Percentiles rank a stretch among this genome's conserved stretches.
phyloP scores from a whole-genome alignment of 2,888 invertebrate genomes.

The Agrochola litura region DNA sequence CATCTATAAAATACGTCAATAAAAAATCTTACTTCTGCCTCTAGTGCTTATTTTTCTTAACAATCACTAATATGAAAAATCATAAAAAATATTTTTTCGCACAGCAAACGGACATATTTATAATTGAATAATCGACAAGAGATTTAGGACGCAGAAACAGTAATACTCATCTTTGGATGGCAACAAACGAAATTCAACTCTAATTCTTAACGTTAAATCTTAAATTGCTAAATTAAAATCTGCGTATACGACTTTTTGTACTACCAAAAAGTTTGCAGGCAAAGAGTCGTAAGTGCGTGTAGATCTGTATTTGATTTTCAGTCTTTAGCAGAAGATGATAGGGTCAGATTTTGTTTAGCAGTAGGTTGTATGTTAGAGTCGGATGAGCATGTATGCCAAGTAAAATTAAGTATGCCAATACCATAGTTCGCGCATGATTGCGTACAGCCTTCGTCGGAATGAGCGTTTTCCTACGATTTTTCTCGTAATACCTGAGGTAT shows the following conservation, averaged over 20 bases:
- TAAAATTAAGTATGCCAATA: conserved; percentile 90
- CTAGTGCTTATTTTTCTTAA: conserved; percentile 43
- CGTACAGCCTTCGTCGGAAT: conserved; percentile 85
- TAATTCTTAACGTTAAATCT: conserved; percentile 13
- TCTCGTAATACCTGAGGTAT: conserved; percentile 79
- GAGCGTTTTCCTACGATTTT: conserved; percentile 88
- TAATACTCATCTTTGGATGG: conserved; percentile 46
- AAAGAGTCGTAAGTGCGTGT: conserved; percentile 33
- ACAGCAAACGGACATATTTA: conserved; percentile 53
- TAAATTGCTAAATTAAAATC: conserved; percentile 4
- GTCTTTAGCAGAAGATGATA: conserved; percentile 36
- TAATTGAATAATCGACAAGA: conserved; percentile 62
- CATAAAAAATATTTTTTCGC: conserved; percentile 57
- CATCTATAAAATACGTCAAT: conserved; percentile 45
- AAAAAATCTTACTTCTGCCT: conserved; percentile 42
- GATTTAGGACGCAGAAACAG: conserved; percentile 63
- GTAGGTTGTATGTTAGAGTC: conserved; percentile 73
- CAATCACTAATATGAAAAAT: conserved; percentile 40
- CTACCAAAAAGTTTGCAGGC: not conserved
- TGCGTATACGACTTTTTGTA: conserved; percentile 40
- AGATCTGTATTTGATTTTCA: conserved; percentile 28
- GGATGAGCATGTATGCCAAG: conserved; percentile 87
- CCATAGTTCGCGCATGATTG: conserved; percentile 86
- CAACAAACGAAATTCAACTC: conserved; percentile 46
- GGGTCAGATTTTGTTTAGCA: conserved; percentile 47